These are phyloP conservation scores for Acanthaster planci DNA, from an alignment of 35 echinoderm and acorn worm species.

Conservation along the genomic window DNA sequence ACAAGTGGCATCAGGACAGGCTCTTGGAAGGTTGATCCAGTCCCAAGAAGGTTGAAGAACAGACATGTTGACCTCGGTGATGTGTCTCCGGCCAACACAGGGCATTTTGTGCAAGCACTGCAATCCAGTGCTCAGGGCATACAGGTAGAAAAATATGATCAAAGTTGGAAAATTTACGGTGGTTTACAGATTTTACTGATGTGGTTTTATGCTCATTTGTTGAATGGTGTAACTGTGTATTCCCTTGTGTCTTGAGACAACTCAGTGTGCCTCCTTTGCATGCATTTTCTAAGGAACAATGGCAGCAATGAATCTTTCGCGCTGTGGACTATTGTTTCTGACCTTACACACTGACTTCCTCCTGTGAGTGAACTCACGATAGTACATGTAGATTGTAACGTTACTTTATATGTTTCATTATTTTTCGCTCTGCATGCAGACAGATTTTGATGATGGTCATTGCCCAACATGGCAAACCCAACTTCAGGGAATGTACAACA, in stretches of 20 bases:
- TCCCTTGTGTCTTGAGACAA: too few species aligned
- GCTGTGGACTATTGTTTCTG: too few species aligned
- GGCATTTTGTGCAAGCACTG: conserved; percentile 48
- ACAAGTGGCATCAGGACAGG: conserved; percentile 55
- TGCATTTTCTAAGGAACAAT: too few species aligned
- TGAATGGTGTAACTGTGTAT: neutral
- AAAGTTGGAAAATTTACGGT: too few species aligned
- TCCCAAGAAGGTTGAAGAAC: conserved; percentile 58
- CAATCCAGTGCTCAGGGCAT: conserved; percentile 66
- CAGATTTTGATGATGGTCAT: conserved; percentile 80
- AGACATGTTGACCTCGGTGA: conserved; percentile 70
- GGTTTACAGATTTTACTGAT: neutral
- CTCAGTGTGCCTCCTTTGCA: too few species aligned
- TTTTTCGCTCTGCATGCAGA: conserved; percentile 14
- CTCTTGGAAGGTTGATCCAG: conserved; percentile 59
- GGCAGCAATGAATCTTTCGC: too few species aligned
- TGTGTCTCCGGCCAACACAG: conserved; percentile 63
- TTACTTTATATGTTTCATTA: neutral
- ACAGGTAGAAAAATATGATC: conserved; percentile 22
- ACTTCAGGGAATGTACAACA: conserved; percentile 57
- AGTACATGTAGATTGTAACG: too few species aligned
- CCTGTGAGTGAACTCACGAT: too few species aligned
- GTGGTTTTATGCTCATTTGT: neutral
- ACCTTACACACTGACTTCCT: too few species aligned
- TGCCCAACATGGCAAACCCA: conserved; percentile 73